Evolutionary conservation across 37 sponge, comb jelly and placozoan genomes (phyloP), one percentile per base, ranked within the genome.

Genomic region (Spongia lamella): DNA sequence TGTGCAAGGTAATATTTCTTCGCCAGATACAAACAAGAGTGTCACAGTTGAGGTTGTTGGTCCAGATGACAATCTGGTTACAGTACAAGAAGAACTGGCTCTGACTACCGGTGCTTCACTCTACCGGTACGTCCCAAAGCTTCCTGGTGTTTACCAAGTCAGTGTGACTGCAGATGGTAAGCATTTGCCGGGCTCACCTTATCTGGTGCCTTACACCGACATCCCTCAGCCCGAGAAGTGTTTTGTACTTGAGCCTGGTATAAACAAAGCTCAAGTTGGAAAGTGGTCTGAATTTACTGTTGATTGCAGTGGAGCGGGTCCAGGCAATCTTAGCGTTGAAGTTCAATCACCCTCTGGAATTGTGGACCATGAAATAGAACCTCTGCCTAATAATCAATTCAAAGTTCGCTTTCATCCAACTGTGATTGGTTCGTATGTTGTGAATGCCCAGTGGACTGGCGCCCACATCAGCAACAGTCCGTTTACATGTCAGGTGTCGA

Each of bases 231-330:
- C 85, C 9, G 55, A 58, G 15, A 61, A 55, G 7, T 90, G 91
- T 62, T 3, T 32, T 13, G 79, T 79, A 2, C 56, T 32, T 32
- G 91, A 87, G 0, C 55, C 47, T 35, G 91, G 91, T 17, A 54
- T 90, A 17, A 24, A 19, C 3, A 82, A 66, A 17, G 79, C 68
- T 0, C 53, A 38, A 11, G 93, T 85, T 29, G 76, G 83, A 1
- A 76, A 88, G 29, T 70, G 55, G 29, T 56, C 80, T 9, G 59
- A 56, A 20, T 88, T 92, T 71, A 49, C 71, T 30, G 86, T 88
- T 33, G 66, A 85, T 53, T 88, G 90, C 53, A 85, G 73, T 38
- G 70, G 68, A 16, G 93, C 86, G 0, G 93, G 93, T 1, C 81
- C 86, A 24, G 93, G 93, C 0, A 50, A 80, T 27, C 69, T 84